Conservation (phyloP, 2,113 vertebrate species). For the Acanthochromis polyacanthus region DNA sequence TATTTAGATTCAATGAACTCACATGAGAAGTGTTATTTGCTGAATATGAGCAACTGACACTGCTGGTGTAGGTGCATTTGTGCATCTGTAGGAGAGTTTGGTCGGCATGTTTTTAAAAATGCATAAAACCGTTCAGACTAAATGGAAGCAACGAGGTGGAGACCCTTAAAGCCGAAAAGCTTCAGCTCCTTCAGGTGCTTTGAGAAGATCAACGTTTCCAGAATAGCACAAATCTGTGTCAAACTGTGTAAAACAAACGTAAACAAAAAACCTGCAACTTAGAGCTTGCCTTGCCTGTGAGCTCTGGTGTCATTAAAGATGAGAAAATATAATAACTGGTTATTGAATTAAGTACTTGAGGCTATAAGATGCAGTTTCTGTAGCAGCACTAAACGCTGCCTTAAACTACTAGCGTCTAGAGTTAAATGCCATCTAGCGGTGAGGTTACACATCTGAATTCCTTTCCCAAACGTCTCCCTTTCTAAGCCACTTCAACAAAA, state of each 20-base stretch:
- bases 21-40: neutral
- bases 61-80: constrained; percentile 3
- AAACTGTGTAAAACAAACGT: neutral
- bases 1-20: constrained; percentile 5
- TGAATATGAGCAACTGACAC: neutral
- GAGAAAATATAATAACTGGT: neutral
- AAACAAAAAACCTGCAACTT: neutral
- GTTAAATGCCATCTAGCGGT: too few species aligned
- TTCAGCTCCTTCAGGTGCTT: neutral
- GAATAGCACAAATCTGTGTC: neutral
- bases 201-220: neutral
- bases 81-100: neutral
- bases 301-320: neutral
- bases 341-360: accelerated
- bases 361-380: neutral
- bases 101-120: constrained; percentile 43
- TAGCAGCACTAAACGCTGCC: neutral
- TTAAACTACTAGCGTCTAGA: neutral
- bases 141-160: constrained; percentile 23
- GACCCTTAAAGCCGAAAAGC: neutral
- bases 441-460: too few species aligned
- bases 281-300: neutral
- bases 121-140: constrained; percentile 10
- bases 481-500: too few species aligned
- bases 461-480: too few species aligned